Evolutionary conservation across 2,797 vertebrate species (phyloP), one percentile per base, ranked within the genome.

Genomic region (Loriculus beryllinus): DNA sequence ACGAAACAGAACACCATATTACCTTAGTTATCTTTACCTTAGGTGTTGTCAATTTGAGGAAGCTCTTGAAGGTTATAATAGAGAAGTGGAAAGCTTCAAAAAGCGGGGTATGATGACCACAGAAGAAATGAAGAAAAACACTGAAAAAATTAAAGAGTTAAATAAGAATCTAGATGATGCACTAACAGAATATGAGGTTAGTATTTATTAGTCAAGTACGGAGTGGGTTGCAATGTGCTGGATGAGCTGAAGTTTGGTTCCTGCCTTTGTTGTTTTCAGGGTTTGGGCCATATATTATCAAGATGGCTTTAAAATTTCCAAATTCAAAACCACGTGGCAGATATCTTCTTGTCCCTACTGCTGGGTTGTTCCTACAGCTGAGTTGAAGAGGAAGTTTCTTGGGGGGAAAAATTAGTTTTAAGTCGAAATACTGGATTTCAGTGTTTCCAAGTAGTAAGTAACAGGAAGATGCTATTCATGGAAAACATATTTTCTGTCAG

Each of bases 111-210:
- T 97, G 14, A 98, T 98, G 93, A 98, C 96, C 2, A 15, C 93
- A 3, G 98, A 98, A 48, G 98, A 98, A 96, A 98, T 98, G 95
- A 99, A 98, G 95, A 98, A 97, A 64, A 99, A 99, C 1, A 97
- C 98, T 57, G 97, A 97, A 90, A 98, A 97, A 72, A 98, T 99
- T 52, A 88, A 75, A 23, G 97, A 98, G 56, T 96, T 99, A 86
- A 98, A 97, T 26, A 95, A 91, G 81, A 98, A 97, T 49, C 93
- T 99, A 81, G 97, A 98, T 37, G 86, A 85, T 22, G 98, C 98
- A 8, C 37, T 98, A 33, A 62, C 15, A n/a, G 98, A 99, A 94
- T 97, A 98, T 51, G 98, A 99, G 97, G 99, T 99, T 89, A 78
- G 97, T 95, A n/a, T 74, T 88, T 65, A 48, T 72, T 63, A 59